phyloP scores from a whole-genome alignment of 2,797 vertebrate species.

The Gobionotothen gibberifrons region DNA sequence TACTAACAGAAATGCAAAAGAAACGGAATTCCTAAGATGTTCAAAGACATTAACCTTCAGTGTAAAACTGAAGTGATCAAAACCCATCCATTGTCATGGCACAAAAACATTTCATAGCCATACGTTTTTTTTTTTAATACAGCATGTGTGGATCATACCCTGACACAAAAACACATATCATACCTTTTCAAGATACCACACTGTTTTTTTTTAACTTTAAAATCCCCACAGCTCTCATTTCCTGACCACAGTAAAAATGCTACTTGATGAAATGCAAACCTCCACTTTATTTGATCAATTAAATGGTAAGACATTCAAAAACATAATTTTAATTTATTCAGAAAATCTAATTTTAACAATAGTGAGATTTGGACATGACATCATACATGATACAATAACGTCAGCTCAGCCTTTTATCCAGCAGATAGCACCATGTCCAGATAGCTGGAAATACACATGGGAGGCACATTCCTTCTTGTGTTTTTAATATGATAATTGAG shows the following conservation, averaged over 20 bases:
- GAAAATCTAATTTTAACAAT: neutral
- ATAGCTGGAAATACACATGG: conserved; percentile 56
- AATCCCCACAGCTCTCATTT: neutral
- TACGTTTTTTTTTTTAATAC: neutral
- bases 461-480: conserved; percentile 61
- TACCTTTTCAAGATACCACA: too few species aligned
- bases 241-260: neutral
- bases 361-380: neutral
- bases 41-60: neutral
- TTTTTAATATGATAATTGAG: conserved; percentile 75
- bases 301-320: too few species aligned
- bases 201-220: neutral
- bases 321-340: too few species aligned
- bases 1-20: neutral
- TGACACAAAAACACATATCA: neutral
- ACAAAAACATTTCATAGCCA: neutral
- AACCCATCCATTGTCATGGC: too few species aligned
- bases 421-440: conserved; percentile 38
- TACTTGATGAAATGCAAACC: conserved; percentile 16
- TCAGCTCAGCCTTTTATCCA: conserved; percentile 34
- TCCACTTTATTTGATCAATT: conserved; percentile 1
- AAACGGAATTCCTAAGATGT: neutral
- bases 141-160: neutral
- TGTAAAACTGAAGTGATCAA: neutral
- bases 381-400: conserved; percentile 2